phyloP scores from a whole-genome alignment of 2,888 invertebrate species.

The Zonitis immaculata region DNA sequence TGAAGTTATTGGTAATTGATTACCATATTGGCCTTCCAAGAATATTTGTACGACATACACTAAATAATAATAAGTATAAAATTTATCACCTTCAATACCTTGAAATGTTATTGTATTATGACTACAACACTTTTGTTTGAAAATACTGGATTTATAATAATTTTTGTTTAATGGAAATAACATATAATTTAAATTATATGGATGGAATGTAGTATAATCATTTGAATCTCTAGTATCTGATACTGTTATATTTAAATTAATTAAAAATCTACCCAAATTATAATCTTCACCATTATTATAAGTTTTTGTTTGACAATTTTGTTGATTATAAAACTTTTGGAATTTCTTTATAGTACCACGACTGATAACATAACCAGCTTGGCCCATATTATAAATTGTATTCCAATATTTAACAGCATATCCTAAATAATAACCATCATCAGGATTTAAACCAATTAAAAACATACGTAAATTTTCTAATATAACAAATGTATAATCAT shows the following conservation, averaged over 20 bases:
- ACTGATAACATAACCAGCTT: conserved; percentile 56
- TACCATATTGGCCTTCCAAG: conserved; percentile 47
- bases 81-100: conserved; percentile 51
- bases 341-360: conserved; percentile 30
- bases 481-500: conserved; percentile 54
- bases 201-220: conserved; percentile 52
- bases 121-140: conserved; percentile 54
- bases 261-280: conserved; percentile 54
- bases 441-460: conserved; percentile 48
- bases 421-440: conserved; percentile 53
- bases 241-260: conserved; percentile 50
- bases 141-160: conserved; percentile 51
- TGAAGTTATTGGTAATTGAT: conserved; percentile 41
- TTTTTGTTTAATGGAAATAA: conserved; percentile 46
- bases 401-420: conserved; percentile 55
- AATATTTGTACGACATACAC: conserved; percentile 53
- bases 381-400: conserved; percentile 52
- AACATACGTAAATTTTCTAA: conserved; percentile 54
- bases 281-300: conserved; percentile 58
- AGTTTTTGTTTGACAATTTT: conserved; percentile 44
- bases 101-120: conserved; percentile 51
- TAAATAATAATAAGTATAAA: conserved; percentile 53
- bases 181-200: conserved; percentile 48
- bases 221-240: conserved; percentile 52
- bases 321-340: conserved; percentile 24